Conservation (phyloP, 2,797 vertebrate species). For the Phrynocephalus vlangalii region DNA sequence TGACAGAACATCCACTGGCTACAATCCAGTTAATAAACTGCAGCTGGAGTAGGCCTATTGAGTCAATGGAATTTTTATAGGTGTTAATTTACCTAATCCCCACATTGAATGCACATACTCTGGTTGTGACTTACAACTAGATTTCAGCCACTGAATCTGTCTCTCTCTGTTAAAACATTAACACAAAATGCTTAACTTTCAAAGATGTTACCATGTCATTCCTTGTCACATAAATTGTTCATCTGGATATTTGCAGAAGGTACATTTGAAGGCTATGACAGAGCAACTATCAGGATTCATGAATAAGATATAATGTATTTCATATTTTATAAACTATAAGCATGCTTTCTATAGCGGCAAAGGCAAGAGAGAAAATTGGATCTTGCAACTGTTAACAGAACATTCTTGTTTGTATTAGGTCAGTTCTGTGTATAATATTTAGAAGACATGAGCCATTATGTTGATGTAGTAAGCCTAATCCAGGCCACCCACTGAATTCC, state of each 20-base stretch:
- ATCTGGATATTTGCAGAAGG: conserved; percentile 48
- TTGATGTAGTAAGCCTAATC: not conserved
- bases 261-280: conserved; percentile 58
- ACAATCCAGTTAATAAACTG: too few species aligned
- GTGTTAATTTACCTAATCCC: too few species aligned
- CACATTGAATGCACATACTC: too few species aligned
- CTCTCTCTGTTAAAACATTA: conserved; percentile 71
- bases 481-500: not conserved
- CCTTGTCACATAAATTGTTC: conserved; percentile 66
- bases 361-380: not conserved
- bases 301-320: conserved; percentile 65
- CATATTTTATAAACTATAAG: conserved; percentile 51
- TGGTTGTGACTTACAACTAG: too few species aligned
- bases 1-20: too few species aligned
- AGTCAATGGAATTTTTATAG: too few species aligned
- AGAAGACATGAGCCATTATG: rapidly evolving
- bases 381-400: conserved; percentile 14
- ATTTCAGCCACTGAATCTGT: conserved; percentile 38
- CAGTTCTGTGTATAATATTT: not conserved
- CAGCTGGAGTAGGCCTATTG: too few species aligned
- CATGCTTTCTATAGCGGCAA: not conserved
- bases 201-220: conserved; percentile 63
- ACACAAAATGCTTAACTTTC: conserved; percentile 68
- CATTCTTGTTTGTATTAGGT: conserved; percentile 11
- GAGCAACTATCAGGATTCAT: conserved; percentile 61